Conservation (phyloP, 2,113 vertebrate genomes). For the Octodon degus region DNA sequence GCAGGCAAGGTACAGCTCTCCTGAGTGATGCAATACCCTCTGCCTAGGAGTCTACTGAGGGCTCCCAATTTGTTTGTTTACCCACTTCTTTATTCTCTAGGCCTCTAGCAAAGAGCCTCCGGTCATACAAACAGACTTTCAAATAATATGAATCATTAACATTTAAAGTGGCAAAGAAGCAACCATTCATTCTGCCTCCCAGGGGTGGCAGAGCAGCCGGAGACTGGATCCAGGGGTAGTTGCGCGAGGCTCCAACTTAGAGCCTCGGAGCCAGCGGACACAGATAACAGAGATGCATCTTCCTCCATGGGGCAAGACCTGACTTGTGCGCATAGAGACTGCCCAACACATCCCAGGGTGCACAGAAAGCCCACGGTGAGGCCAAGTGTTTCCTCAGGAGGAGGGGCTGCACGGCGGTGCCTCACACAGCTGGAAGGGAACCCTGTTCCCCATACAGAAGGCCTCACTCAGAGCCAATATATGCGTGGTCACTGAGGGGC, state of each 20-base stretch:
- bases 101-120: conserved; percentile 50
- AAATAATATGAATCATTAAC: conserved; percentile 69
- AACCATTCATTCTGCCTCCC: neutral
- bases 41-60: neutral
- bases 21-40: neutral
- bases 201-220: neutral
- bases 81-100: neutral
- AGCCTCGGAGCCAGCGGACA: neutral
- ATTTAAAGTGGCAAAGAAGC: conserved; percentile 26
- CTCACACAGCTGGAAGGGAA: neutral
- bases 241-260: neutral
- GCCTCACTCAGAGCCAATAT: neutral
- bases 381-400: neutral
- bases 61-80: conserved; percentile 43
- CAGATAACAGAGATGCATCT: neutral
- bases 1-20: accelerated
- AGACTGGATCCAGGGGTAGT: neutral
- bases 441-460: neutral
- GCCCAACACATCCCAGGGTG: neutral
- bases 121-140: conserved; percentile 19
- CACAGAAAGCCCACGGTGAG: neutral
- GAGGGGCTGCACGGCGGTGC: neutral
- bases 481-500: no score
- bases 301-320: neutral
- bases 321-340: neutral